A percentile compares a stretch with the other conserved stretches of the same genome.
phyloP scores from a whole-genome alignment of 1,140 invertebrate species.

The Pteromalus puparum region DNA sequence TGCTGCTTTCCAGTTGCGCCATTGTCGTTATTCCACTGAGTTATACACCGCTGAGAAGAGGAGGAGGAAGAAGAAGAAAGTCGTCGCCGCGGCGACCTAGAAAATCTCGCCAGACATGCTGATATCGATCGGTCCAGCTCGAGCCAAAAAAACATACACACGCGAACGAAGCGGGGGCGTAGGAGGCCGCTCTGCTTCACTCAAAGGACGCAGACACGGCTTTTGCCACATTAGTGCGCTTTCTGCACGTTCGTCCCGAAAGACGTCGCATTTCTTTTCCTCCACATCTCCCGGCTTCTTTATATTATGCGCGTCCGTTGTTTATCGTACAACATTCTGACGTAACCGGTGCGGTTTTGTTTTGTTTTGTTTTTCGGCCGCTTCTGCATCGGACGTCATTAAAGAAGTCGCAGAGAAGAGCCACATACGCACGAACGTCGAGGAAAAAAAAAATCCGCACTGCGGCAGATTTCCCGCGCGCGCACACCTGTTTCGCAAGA shows the following conservation, averaged over 20 bases:
- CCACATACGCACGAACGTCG: too few species aligned
- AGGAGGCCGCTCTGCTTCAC: too few species aligned
- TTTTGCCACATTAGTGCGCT: neutral
- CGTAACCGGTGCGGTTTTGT: too few species aligned
- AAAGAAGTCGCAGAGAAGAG: neutral
- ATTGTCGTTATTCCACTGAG: neutral
- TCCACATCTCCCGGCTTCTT: neutral
- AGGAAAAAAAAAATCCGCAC: neutral
- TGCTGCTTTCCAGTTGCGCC: too few species aligned
- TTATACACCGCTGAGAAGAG: neutral
- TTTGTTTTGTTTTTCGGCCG: neutral
- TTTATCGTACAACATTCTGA: too few species aligned
- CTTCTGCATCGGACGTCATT: neutral
- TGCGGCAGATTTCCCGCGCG: slow-evolving; percentile 3
- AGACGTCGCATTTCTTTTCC: too few species aligned
- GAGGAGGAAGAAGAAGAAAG: neutral
- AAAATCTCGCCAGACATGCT: slow-evolving; percentile 43
- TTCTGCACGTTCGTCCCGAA: too few species aligned
- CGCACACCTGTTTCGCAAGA: neutral
- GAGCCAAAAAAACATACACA: slow-evolving; percentile 15
- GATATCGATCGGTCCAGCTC: slow-evolving; percentile 42
- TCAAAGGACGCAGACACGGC: too few species aligned
- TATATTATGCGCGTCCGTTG: neutral
- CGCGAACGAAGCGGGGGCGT: too few species aligned
- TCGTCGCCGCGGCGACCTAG: slow-evolving; percentile 21